Evolutionary conservation across 2,888 invertebrate genomes (phyloP).

Genomic region (Drosophila percnosoma): DNA sequence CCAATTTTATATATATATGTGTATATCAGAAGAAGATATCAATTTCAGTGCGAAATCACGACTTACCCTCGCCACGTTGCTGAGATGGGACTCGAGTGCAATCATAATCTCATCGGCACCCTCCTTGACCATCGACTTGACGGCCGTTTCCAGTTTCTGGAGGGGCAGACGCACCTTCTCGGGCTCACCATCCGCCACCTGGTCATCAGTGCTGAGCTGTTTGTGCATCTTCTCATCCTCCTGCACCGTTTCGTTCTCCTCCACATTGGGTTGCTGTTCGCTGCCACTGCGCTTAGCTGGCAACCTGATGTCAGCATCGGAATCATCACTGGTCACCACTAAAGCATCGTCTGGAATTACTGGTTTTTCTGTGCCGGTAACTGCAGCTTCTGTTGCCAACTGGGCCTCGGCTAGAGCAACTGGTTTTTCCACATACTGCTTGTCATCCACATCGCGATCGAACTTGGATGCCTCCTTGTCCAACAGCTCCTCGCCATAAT

Average conservation of each 20-base stretch:
- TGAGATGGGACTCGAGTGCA: slow-evolving; percentile 86
- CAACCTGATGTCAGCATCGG: slow-evolving; percentile 61
- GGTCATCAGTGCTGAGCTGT: slow-evolving; percentile 84
- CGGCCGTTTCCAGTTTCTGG: slow-evolving; percentile 85
- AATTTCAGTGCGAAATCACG: too few relatives aligned
- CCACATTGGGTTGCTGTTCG: slow-evolving; percentile 69
- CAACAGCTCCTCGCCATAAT: slow-evolving; percentile 72
- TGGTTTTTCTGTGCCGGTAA: slow-evolving; percentile 62
- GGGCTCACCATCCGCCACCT: slow-evolving; percentile 86
- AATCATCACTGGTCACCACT: neutral
- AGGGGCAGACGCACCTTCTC: slow-evolving; percentile 86
- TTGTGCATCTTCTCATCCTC: slow-evolving; percentile 86
- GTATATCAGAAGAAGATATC: neutral
- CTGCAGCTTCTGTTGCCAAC: slow-evolving; percentile 43
- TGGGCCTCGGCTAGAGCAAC: slow-evolving; percentile 82
- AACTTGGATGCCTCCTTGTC: slow-evolving; percentile 83
- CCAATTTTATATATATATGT: too few relatives aligned
- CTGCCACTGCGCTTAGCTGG: slow-evolving; percentile 78
- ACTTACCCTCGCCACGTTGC: slow-evolving; percentile 79
- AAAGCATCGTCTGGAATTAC: slow-evolving; percentile 14
- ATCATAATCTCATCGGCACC: slow-evolving; percentile 86
- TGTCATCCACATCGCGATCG: slow-evolving; percentile 84
- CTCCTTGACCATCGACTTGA: slow-evolving; percentile 72
- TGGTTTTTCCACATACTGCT: slow-evolving; percentile 84
- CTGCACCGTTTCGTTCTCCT: slow-evolving; percentile 84